Evolutionary conservation across 2,888 invertebrate species (phyloP).

Genomic region (Cyaniris semiargus): DNA sequence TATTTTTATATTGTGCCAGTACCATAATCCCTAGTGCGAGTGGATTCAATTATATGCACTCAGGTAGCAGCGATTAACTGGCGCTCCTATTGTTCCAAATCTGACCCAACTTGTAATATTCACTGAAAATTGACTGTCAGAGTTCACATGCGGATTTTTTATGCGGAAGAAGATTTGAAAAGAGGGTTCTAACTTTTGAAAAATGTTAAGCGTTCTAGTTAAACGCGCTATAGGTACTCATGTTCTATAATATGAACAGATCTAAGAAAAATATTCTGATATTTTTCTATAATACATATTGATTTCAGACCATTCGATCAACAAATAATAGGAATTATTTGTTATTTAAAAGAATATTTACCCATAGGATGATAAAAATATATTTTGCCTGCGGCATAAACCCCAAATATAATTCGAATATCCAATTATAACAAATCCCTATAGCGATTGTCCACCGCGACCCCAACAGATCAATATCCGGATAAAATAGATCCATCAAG

Average conservation of each 20-base stretch:
- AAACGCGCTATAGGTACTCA: too few relatives aligned
- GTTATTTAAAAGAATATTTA: neutral
- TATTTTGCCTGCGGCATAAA: neutral
- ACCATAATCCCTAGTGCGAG: neutral
- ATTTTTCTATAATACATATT: too few relatives aligned
- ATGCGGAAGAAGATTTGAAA: too few relatives aligned
- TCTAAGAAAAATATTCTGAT: too few relatives aligned
- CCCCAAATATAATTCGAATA: neutral
- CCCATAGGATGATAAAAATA: neutral
- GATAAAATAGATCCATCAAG: conserved; percentile 10
- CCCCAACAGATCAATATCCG: conserved; percentile 17
- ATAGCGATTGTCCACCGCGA: neutral
- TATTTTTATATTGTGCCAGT: neutral
- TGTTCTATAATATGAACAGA: too few relatives aligned
- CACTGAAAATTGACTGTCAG: neutral
- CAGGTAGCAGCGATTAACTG: neutral
- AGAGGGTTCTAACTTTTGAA: too few relatives aligned
- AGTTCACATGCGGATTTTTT: neutral
- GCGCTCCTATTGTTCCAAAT: conserved; percentile 5
- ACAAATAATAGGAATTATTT: neutral
- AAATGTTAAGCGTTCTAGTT: too few relatives aligned
- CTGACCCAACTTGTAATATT: neutral
- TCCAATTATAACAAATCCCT: conserved; percentile 28
- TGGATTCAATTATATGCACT: conserved; percentile 11
- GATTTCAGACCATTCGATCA: neutral